Evolutionary conservation across 2,888 invertebrate species (phyloP).

Genomic region (Drosophila kuntzei): DNA sequence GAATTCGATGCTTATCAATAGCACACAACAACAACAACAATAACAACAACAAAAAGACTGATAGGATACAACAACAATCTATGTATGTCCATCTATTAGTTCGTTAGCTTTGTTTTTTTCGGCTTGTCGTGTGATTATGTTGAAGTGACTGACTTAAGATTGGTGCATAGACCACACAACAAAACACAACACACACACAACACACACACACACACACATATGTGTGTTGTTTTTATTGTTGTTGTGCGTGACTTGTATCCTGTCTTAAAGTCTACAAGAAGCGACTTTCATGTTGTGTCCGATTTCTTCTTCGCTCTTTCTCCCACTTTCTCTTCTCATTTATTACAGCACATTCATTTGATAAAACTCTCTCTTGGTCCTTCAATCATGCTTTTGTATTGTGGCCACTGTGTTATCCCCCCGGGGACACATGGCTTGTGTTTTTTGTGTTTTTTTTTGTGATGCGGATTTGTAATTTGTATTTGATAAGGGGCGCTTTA

Average conservation of each 20-base stretch:
- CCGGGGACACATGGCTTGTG: slow-evolving; percentile 15
- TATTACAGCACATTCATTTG: slow-evolving; percentile 74
- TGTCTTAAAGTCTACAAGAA: slow-evolving; percentile 72
- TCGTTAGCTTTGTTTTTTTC: slow-evolving; percentile 73
- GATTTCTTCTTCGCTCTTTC: slow-evolving; percentile 4
- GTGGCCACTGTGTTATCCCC: slow-evolving; percentile 35
- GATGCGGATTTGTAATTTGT: slow-evolving; percentile 76
- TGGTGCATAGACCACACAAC: slow-evolving; percentile 32
- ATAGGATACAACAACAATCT: slow-evolving; percentile 27
- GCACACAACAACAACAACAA: slow-evolving; percentile 42
- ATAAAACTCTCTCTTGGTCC: slow-evolving; percentile 66
- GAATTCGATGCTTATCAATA: slow-evolving; percentile 82
- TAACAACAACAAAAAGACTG: slow-evolving; percentile 20
- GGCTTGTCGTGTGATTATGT: slow-evolving; percentile 72
- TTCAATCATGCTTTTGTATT: slow-evolving; percentile 78
- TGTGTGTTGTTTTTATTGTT: slow-evolving; percentile 21
- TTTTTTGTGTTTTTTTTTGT: slow-evolving; percentile 20
- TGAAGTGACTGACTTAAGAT: slow-evolving; percentile 77
- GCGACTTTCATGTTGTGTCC: slow-evolving; percentile 26
- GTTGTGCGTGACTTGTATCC: slow-evolving; percentile 55
- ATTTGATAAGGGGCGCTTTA: slow-evolving; percentile 69
- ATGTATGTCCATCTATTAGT: slow-evolving; percentile 66
- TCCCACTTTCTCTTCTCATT: slow-evolving; percentile 50
- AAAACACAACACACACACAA: slow-evolving; percentile 9
- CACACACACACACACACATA: not conserved